Base-by-base conservation (phyloP, 2,113 vertebrate species). In the Melanostigma gelatinosum region DNA sequence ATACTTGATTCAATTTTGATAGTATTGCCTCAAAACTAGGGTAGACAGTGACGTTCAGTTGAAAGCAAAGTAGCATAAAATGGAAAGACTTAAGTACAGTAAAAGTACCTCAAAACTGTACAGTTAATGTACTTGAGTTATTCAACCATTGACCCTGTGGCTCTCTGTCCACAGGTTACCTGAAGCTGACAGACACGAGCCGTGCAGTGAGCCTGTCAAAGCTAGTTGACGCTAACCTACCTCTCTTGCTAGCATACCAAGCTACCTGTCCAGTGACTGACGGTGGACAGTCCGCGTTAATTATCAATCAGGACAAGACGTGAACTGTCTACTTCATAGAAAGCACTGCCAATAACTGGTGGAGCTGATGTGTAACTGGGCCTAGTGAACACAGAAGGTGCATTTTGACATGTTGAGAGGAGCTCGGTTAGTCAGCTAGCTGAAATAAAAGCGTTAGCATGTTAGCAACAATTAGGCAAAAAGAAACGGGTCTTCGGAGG, bases 401-500 rank as follows among this genome's bases (percentile, higher is more conserved):
- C 20, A 5, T 61, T 55, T 24, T 15, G 24, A 27, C 7, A 4
- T 32, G 0, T 18, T 24, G 40, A 71, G 29, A 40, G 22, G 34
- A 50, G 29, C 18, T 52, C 4, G 15, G 44, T 61, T 52, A 1
- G 57, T 13, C n/a, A 12, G 36, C 18, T 44, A 57, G 16, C 42
- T 32, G 44, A 32, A 75, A 80, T 4, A 24, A 71, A n/a, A 58
- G 42, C 6, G 64, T 27, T 64, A 72, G 71, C 75, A 32, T 2
- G 66, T 67, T 72, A 66, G 75, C 64, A 77, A 12, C 65, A 34
- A 0, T 58, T 8, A 55, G 34, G 36, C 36, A 3, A 29, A 34
- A 8, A 57, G 4, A 8, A 6, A 9, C 4, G 8, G 32, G 1
- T 29, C 48, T 7, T 15, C 9, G 5, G 6, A 3, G 6, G 13